These are phyloP conservation scores for Acanthurus tractus DNA, from an alignment of 2,797 vertebrate species.

Conservation along the genomic window DNA sequence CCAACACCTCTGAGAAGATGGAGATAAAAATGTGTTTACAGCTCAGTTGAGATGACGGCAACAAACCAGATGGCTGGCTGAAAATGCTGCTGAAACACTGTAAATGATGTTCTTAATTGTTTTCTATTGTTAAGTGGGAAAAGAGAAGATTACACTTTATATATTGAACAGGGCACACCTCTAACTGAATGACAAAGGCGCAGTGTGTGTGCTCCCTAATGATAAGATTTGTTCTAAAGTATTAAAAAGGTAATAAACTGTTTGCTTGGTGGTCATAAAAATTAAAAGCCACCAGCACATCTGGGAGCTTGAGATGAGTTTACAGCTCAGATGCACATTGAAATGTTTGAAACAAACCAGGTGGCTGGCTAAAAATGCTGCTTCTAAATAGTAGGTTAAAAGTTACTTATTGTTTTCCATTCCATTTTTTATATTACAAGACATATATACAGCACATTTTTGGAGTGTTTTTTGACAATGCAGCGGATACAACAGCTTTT, in stretches of 20 bases:
- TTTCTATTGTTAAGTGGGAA: conserved; percentile 9
- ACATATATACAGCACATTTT: neutral
- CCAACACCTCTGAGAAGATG: conserved; percentile 1
- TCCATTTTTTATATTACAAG: conserved; percentile 7
- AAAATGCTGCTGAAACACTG: conserved; percentile 25
- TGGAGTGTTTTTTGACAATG: neutral
- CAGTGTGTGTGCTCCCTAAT: conserved; percentile 10
- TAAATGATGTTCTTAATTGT: conserved; percentile 2
- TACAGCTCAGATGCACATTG: conserved; percentile 1
- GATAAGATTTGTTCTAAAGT: neutral
- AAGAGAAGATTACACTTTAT: conserved; percentile 11
- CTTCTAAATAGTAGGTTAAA: neutral
- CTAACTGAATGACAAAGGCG: neutral
- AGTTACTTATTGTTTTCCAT: neutral
- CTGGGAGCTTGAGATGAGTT: conserved; percentile 21
- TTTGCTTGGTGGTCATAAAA: conserved; percentile 26
- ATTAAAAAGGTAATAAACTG: conserved; percentile 23
- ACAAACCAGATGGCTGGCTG: conserved; percentile 39
- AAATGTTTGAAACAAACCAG: conserved; percentile 14
- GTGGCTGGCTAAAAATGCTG: conserved; percentile 29
- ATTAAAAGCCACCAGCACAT: conserved; percentile 10
- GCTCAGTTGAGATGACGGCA: neutral
- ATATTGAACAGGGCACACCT: conserved; percentile 10
- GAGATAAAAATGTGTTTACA: conserved; percentile 37
- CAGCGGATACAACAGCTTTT: neutral